Evolutionary conservation across 2,888 invertebrate genomes (phyloP).

Genomic region (Hedya salicella): DNA sequence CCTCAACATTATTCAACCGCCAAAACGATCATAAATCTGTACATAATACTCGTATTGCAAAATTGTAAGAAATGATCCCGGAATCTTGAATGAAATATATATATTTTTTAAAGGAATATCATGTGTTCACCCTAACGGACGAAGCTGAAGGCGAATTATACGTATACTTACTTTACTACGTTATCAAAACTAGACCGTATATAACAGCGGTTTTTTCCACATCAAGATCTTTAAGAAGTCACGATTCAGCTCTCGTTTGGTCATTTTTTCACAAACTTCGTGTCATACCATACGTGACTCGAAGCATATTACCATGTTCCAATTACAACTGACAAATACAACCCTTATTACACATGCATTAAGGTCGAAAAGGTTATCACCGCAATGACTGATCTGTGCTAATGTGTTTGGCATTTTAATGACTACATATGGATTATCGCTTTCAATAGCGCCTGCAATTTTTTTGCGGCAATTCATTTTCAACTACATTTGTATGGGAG

Average conservation of each 20-base stretch:
- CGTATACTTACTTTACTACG: background rate
- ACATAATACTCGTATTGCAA: no score
- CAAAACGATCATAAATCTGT: no score
- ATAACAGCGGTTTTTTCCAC: conserved; percentile 7
- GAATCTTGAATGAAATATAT: no score
- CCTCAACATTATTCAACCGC: no score
- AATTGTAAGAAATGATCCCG: no score
- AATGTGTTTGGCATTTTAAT: conserved; percentile 70
- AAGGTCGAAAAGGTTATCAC: conserved; percentile 22
- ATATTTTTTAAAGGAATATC: no score
- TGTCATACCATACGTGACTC: conserved; percentile 34
- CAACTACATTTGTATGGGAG: conserved; percentile 1
- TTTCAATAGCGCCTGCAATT: conserved; percentile 4
- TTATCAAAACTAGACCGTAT: background rate
- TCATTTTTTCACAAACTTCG: conserved; percentile 21
- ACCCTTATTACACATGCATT: conserved; percentile 27
- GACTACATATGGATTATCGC: conserved; percentile 41
- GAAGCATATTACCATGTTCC: conserved; percentile 16
- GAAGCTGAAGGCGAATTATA: no score
- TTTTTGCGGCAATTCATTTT: conserved; percentile 1
- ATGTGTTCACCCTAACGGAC: no score
- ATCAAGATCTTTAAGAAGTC: conserved; percentile 22
- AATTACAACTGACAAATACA: conserved; percentile 19
- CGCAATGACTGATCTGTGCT: conserved; percentile 48
- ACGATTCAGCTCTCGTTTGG: conserved; percentile 12